Conservation (phyloP, 2,113 vertebrate genomes). For the Corynorhinus townsendii region DNA sequence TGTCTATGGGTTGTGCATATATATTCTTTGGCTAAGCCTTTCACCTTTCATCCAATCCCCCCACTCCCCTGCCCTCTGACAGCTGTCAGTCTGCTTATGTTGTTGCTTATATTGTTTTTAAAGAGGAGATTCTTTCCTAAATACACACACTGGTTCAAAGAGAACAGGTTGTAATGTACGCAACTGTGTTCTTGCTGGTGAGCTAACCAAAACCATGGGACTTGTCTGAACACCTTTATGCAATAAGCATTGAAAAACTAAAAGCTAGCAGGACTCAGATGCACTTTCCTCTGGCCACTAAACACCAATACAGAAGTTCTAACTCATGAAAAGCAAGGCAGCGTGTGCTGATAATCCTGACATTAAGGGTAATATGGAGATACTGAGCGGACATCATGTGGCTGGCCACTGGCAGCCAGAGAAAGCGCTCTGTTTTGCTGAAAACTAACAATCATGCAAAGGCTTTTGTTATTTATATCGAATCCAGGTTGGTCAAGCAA, state of each 20-base stretch:
- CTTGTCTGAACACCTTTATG: neutral
- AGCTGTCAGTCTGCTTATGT: neutral
- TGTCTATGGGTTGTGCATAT: no score
- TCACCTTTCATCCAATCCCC: no score
- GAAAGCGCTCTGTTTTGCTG: neutral
- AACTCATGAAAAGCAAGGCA: neutral
- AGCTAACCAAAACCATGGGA: neutral
- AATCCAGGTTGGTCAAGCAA: neutral
- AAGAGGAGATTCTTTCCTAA: neutral
- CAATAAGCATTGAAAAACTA: neutral
- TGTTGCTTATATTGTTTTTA: conserved; percentile 36
- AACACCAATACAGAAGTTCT: neutral
- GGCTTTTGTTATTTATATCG: neutral
- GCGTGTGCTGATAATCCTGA: fast-evolving
- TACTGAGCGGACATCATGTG: fast-evolving
- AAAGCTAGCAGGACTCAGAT: neutral
- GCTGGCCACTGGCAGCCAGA: neutral
- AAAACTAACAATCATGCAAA: neutral
- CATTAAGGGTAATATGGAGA: fast-evolving
- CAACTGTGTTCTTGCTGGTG: neutral
- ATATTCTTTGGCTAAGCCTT: no score
- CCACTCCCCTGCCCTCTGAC: no score
- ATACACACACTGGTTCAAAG: neutral
- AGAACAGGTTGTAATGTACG: neutral
- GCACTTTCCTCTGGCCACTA: neutral